Evolutionary conservation across 1,140 invertebrate genomes (phyloP).

Genomic region (Neelides sp.): DNA sequence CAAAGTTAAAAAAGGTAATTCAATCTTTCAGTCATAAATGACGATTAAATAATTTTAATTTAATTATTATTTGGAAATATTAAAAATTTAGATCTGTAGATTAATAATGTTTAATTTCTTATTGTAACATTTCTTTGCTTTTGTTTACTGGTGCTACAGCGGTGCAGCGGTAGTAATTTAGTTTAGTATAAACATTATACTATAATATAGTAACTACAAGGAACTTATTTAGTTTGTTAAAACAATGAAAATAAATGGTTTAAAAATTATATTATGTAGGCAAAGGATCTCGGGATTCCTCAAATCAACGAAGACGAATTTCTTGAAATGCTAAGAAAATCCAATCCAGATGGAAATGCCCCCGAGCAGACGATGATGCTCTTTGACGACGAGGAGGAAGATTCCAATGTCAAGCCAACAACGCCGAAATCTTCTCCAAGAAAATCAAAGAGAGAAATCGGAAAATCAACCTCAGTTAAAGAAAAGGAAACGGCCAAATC

Average conservation of each 20-base stretch:
- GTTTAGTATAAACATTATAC: too few relatives aligned
- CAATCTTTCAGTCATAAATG: background rate
- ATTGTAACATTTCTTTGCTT: background rate
- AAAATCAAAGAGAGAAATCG: slow-evolving; percentile 5
- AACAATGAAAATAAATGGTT: too few relatives aligned
- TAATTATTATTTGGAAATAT: slow-evolving; percentile 9
- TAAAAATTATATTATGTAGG: slow-evolving; percentile 15
- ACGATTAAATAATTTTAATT: background rate
- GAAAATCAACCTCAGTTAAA: too few relatives aligned
- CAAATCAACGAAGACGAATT: slow-evolving; percentile 71
- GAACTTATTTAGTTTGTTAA: too few relatives aligned
- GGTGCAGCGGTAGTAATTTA: too few relatives aligned
- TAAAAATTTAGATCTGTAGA: background rate
- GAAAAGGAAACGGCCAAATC: slow-evolving; percentile 7
- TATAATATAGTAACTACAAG: too few relatives aligned
- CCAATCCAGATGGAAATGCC: slow-evolving; percentile 33
- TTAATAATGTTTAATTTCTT: slow-evolving; percentile 15
- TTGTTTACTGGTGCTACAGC: slow-evolving; percentile 6
- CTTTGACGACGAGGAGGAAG: slow-evolving; percentile 20
- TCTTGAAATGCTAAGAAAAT: slow-evolving; percentile 57
- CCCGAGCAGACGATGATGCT: too few relatives aligned
- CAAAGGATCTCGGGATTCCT: slow-evolving; percentile 22
- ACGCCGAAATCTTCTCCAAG: slow-evolving; percentile 5
- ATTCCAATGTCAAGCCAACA: slow-evolving; percentile 11
- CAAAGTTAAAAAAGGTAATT: slow-evolving; percentile 60